Conservation (phyloP, 2,888 invertebrate genomes). For the Perizoma affinitatum region DNA sequence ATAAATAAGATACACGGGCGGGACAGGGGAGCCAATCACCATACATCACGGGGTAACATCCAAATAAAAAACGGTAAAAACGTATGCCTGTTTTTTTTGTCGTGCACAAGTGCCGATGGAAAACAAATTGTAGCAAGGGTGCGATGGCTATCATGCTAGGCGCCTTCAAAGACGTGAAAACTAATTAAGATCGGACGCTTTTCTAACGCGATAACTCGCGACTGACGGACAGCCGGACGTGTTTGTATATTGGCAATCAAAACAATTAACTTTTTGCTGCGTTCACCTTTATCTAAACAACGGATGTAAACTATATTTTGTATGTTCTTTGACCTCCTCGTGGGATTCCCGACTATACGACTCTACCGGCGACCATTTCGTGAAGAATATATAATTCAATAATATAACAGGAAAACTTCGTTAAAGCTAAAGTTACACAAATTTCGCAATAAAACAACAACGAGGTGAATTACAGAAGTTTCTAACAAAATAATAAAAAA, state of each 20-base stretch:
- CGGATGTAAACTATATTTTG: conserved; percentile 53
- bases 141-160: conserved; percentile 79
- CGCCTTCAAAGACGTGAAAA: conserved; percentile 82
- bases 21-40: conserved; percentile 82
- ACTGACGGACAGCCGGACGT: conserved; percentile 71
- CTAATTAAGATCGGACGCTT: conserved; percentile 83
- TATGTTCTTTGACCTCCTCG: conserved; percentile 51
- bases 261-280: conserved; percentile 82
- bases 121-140: conserved; percentile 82
- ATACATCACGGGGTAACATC: conserved; percentile 78
- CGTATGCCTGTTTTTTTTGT: conserved; percentile 65
- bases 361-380: conserved; percentile 37
- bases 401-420: conserved; percentile 20
- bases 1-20: conserved; percentile 79
- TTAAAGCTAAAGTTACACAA: conserved; percentile 24
- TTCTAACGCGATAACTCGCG: conserved; percentile 80
- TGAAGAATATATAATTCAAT: conserved; percentile 22
- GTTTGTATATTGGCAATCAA: conserved; percentile 81
- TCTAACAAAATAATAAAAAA: conserved; percentile 57
- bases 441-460: conserved; percentile 38
- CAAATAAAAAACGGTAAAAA: conserved; percentile 76
- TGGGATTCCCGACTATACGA: conserved; percentile 43
- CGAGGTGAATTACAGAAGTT: conserved; percentile 56
- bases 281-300: conserved; percentile 68
- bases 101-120: conserved; percentile 75